These are phyloP conservation scores for Adelosebastes latens DNA, from an alignment of 2,797 vertebrate species.

Conservation along the genomic window DNA sequence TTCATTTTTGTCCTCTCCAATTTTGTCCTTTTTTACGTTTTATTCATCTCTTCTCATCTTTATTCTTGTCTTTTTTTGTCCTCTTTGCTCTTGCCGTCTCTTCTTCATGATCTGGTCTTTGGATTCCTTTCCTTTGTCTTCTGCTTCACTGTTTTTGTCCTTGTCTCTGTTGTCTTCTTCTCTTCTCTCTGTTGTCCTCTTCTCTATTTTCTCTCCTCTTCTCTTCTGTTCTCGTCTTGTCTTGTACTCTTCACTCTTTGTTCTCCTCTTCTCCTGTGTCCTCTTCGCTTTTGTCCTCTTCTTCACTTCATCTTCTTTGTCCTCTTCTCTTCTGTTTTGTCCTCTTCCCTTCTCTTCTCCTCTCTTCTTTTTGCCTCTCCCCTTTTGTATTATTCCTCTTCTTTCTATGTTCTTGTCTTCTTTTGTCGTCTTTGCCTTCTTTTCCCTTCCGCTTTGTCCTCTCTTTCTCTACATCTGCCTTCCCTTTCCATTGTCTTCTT, in stretches of 20 bases:
- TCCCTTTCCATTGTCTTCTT: background rate
- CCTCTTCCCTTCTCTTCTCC: background rate
- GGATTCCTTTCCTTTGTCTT: background rate
- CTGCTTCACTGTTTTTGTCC: background rate
- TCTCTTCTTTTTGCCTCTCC: background rate
- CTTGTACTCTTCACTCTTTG: background rate
- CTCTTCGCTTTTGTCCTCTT: background rate
- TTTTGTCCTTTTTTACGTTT: background rate
- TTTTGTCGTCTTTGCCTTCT: background rate
- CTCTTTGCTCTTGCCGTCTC: background rate
- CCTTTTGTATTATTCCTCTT: background rate
- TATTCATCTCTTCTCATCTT: background rate
- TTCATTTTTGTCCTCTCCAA: background rate
- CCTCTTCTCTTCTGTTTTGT: background rate
- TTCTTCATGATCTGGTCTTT: background rate
- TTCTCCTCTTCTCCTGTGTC: background rate
- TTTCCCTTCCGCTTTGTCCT: background rate
- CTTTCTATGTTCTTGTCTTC: background rate
- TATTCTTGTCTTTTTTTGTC: background rate
- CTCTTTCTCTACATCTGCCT: no score
- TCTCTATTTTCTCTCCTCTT: background rate
- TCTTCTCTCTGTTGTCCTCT: background rate
- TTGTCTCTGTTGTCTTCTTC: background rate
- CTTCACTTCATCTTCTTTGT: background rate
- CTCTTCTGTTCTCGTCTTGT: background rate